These are phyloP conservation scores for Trachelus iudaicus DNA, from an alignment of 2,888 invertebrate genomes.

Conservation along the genomic window DNA sequence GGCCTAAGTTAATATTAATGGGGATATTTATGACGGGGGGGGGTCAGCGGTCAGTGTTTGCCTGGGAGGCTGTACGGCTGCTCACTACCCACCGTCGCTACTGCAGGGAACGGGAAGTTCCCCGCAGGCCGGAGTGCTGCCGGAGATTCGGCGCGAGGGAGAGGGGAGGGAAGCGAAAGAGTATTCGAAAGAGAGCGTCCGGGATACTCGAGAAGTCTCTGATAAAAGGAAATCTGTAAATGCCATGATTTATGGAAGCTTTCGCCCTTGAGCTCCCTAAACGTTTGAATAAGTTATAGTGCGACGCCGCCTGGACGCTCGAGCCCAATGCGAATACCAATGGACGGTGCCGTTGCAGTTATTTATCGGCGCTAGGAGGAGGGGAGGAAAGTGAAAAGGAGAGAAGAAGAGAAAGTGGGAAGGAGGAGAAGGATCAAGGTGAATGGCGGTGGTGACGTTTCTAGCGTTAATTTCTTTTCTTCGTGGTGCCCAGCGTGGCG, in stretches of 20 bases:
- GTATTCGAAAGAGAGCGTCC: no score
- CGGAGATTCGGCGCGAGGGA: neutral
- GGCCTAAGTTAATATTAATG: conserved; percentile 65
- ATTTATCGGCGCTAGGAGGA: no score
- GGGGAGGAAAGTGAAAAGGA: no score
- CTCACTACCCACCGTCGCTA: neutral
- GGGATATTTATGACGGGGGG: conserved; percentile 63
- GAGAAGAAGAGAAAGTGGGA: no score
- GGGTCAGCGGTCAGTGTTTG: conserved; percentile 52
- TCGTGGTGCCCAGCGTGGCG: conserved; percentile 1
- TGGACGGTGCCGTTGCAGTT: no score
- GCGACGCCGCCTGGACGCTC: neutral
- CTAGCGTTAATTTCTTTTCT: neutral
- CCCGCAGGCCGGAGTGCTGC: no score
- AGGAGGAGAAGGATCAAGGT: no score
- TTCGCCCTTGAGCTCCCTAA: conserved; percentile 39
- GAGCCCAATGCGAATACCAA: no score
- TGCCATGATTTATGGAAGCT: conserved; percentile 59
- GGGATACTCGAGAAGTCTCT: conserved; percentile 35
- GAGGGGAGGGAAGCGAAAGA: neutral
- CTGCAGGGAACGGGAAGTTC: no score
- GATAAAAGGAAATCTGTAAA: conserved; percentile 65
- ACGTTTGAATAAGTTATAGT: conserved; percentile 57
- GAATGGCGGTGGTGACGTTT: no score
- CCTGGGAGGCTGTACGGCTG: conserved; percentile 4